A percentile compares a stretch with the other conserved stretches of the same genome.
Evolutionary conservation across 1,140 invertebrate genomes (phyloP).

Genomic region (Drosophila miranda): DNA sequence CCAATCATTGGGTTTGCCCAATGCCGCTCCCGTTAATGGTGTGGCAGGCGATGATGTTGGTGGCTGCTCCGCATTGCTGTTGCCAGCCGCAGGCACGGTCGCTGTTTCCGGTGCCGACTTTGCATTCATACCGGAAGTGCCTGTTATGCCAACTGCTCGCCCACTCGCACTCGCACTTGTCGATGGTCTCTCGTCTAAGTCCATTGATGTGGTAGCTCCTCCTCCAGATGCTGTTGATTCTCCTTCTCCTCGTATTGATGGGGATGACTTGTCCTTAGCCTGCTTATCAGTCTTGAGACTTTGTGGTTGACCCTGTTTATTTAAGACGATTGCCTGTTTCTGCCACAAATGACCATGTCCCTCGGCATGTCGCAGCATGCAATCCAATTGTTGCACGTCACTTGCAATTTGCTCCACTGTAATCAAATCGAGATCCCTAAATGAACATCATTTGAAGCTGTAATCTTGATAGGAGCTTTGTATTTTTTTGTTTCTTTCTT

Average conservation of each 20-base stretch:
- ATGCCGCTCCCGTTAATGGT: slow-evolving; percentile 24
- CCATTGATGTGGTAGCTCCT: slow-evolving; percentile 12
- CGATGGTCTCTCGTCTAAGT: slow-evolving; percentile 37
- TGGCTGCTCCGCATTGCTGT: no score
- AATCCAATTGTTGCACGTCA: slow-evolving; percentile 81
- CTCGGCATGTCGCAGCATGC: slow-evolving; percentile 79
- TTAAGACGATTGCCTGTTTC: slow-evolving; percentile 77
- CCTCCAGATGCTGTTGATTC: slow-evolving; percentile 3
- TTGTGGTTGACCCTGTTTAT: slow-evolving; percentile 58
- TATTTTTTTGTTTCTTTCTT: slow-evolving; percentile 12
- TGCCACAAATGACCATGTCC: slow-evolving; percentile 81
- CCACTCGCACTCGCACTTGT: slow-evolving; percentile 7
- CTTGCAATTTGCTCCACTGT: slow-evolving; percentile 82
- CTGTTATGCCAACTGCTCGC: slow-evolving; percentile 45
- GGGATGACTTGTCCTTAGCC: slow-evolving; percentile 37
- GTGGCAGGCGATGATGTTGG: slow-evolving; percentile 30
- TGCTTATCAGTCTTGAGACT: slow-evolving; percentile 61
- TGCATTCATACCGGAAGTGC: slow-evolving; percentile 54
- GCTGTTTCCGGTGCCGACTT: slow-evolving; percentile 18
- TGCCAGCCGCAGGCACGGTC: slow-evolving; percentile 21
- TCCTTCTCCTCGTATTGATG: slow-evolving; percentile 14
- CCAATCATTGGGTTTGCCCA: slow-evolving; percentile 47
- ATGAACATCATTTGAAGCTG: slow-evolving; percentile 42
- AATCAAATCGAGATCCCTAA: slow-evolving; percentile 74
- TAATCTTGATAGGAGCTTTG: slow-evolving; percentile 32